Conservation (phyloP, 2,797 vertebrate species). For the Gymnothorax javanicus region DNA sequence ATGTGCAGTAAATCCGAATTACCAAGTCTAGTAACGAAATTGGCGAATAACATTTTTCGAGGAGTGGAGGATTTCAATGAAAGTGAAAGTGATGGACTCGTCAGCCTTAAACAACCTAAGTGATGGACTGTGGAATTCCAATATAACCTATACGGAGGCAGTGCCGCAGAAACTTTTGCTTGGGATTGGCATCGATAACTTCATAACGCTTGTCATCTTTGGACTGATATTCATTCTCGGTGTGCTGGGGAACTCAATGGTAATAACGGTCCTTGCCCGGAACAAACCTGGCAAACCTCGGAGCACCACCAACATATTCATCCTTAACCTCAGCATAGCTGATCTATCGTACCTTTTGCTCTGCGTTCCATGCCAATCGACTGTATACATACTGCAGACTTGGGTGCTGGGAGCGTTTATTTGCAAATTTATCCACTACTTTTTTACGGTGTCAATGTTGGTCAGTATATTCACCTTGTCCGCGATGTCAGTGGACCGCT, state of each 20-base stretch:
- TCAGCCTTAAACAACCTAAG: constrained; percentile 54
- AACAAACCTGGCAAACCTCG: constrained; percentile 86
- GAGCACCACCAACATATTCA: constrained; percentile 95
- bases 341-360: constrained; percentile 96
- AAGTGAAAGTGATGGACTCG: constrained; percentile 61
- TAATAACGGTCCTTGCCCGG: constrained; percentile 91
- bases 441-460: constrained; percentile 97
- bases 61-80: not conserved
- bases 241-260: constrained; percentile 92
- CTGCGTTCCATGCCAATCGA: constrained; percentile 96
- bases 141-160: constrained; percentile 67
- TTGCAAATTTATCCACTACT: constrained; percentile 95
- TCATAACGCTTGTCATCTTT: constrained; percentile 87
- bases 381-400: constrained; percentile 86
- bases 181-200: constrained; percentile 87
- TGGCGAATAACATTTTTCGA: not conserved
- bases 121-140: constrained; percentile 57
- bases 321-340: constrained; percentile 94
- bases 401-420: constrained; percentile 95
- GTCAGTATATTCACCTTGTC: constrained; percentile 97
- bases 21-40: not conserved
- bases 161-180: constrained; percentile 70
- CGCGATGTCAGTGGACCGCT: constrained; percentile 97
- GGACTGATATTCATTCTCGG: constrained; percentile 89
- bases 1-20: not conserved